phyloP scores from a whole-genome alignment of 2,797 vertebrate genomes.

The Sebastes hubbsi region DNA sequence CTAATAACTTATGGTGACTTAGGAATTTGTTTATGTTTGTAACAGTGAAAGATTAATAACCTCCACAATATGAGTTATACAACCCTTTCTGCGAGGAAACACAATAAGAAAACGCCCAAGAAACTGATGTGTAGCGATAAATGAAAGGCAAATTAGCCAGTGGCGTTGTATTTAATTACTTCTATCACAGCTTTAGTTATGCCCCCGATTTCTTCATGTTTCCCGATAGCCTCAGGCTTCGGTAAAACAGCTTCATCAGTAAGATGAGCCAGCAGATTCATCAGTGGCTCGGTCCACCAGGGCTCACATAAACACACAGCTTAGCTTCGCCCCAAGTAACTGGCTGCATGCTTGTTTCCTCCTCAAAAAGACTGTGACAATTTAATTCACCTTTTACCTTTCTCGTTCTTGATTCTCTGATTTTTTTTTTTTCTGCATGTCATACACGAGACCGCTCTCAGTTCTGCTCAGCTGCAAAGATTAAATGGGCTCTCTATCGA shows the following conservation, averaged over 20 bases:
- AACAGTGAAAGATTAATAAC: slow-evolving; percentile 72
- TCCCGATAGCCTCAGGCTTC: slow-evolving; percentile 49
- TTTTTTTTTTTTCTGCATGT: slow-evolving; percentile 33
- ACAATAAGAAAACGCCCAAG: slow-evolving; percentile 29
- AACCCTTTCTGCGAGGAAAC: slow-evolving; percentile 30
- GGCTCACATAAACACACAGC: slow-evolving; percentile 45
- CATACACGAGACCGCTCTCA: slow-evolving; percentile 47
- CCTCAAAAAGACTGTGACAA: slow-evolving; percentile 56
- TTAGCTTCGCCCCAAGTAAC: slow-evolving; percentile 51
- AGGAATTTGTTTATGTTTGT: slow-evolving; percentile 74
- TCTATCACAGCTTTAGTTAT: slow-evolving; percentile 68
- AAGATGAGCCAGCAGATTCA: slow-evolving; percentile 62
- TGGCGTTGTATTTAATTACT: slow-evolving; percentile 73
- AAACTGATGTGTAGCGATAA: slow-evolving; percentile 61
- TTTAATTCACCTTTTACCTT: slow-evolving; percentile 64
- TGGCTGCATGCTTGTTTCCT: slow-evolving; percentile 44
- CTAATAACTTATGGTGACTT: slow-evolving; percentile 73
- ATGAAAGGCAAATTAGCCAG: slow-evolving; percentile 66
- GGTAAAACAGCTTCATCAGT: slow-evolving; percentile 61
- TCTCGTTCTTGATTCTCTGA: slow-evolving; percentile 29
- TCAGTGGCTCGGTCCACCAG: slow-evolving; percentile 57
- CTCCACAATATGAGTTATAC: slow-evolving; percentile 38
- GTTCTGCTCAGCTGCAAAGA: slow-evolving; percentile 65
- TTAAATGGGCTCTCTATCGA: slow-evolving; percentile 79
- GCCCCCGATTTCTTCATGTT: slow-evolving; percentile 61